Base-by-base conservation (phyloP, 2,113 vertebrate genomes). In the Sceloporus undulatus region DNA sequence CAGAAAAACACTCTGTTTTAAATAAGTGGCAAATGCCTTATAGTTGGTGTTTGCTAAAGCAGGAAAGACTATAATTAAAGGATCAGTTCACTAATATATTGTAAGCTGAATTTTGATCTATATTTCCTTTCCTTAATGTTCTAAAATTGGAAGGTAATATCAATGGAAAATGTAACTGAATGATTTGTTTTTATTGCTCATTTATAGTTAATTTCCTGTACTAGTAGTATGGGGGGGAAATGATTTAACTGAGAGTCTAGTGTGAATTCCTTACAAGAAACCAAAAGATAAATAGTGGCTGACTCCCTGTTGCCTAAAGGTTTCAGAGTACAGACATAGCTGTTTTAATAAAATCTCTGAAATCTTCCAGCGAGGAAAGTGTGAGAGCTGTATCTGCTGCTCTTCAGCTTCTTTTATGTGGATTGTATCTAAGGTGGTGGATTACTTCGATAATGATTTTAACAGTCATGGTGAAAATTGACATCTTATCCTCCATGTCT, bases 161-260 rank as follows among this genome's bases (percentile, higher is more conserved):
- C 91, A 89, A 83, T 95, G 92, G 94, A 96, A 96, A 94, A 92
- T 94, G 92, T 89, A 93, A 90, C 79, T 93, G 91, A 94, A 94
- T 94, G 94, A 96, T 95, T 94, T 96, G 94, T 96, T 96, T 96
- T 96, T 93, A 92, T 92, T 94, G 92, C 94, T 95, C 95, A 94
- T 96, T 96, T 96, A 95, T 93, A 93, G 94, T 94, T 95, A 95
- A 96, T 96, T 96, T 96, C 95, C 95, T 96, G 94, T 94, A 92
- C 92, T 93, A 92, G 94, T 92, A 95, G 92, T 94, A 94, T 84
- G 93, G 92, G 91, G 91, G 91, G 91, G 91, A 96, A 96, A 93
- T 93, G 92, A 94, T 95, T 96, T 96, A 95, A 91, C 94, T 92
- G 91, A 0, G 0, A 92, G 89, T 90, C 92, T 92, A 90, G 94